Percentiles rank a stretch among this genome's conserved stretches.
These are phyloP conservation scores for Proisotoma minuta DNA, from an alignment of 2,888 invertebrate genomes.

Conservation along the genomic window DNA sequence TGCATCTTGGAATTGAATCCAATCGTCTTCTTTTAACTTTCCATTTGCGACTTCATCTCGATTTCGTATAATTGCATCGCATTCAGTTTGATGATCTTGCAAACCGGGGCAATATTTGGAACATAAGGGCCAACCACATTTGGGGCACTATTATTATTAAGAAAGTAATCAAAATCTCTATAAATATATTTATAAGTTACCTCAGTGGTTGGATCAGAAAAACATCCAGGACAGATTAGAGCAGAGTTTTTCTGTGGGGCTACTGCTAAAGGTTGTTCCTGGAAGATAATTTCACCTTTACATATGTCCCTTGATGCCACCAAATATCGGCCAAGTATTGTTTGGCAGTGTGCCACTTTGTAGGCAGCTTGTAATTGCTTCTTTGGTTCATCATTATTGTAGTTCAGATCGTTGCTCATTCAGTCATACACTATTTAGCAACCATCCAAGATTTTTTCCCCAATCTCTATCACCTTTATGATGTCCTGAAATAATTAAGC, in stretches of 20 bases:
- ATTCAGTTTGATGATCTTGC: slow-evolving; percentile 29
- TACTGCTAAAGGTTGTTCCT: slow-evolving; percentile 34
- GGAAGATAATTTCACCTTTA: slow-evolving; percentile 43
- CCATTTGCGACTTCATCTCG: background rate
- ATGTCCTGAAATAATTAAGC: background rate
- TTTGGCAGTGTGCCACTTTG: slow-evolving; percentile 17
- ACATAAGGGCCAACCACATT: slow-evolving; percentile 41
- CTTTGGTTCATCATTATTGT: background rate
- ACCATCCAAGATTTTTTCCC: background rate
- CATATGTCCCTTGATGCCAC: slow-evolving; percentile 36
- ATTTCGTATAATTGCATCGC: slow-evolving; percentile 5
- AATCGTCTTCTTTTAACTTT: slow-evolving; percentile 6
- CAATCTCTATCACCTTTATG: too few species aligned
- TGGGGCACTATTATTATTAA: slow-evolving; percentile 23
- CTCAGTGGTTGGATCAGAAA: slow-evolving; percentile 19
- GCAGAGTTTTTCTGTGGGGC: slow-evolving; percentile 31
- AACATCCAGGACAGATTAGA: slow-evolving; percentile 43
- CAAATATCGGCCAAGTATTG: slow-evolving; percentile 40
- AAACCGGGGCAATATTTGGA: slow-evolving; percentile 17
- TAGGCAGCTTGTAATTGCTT: slow-evolving; percentile 5
- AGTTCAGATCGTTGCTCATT: slow-evolving; percentile 8
- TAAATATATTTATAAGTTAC: slow-evolving; percentile 2
- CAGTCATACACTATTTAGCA: background rate
- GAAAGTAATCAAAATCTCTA: background rate
- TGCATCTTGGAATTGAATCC: slow-evolving; percentile 32